phyloP scores from a whole-genome alignment of 2,888 invertebrate species.

The Cordilura impudica region DNA sequence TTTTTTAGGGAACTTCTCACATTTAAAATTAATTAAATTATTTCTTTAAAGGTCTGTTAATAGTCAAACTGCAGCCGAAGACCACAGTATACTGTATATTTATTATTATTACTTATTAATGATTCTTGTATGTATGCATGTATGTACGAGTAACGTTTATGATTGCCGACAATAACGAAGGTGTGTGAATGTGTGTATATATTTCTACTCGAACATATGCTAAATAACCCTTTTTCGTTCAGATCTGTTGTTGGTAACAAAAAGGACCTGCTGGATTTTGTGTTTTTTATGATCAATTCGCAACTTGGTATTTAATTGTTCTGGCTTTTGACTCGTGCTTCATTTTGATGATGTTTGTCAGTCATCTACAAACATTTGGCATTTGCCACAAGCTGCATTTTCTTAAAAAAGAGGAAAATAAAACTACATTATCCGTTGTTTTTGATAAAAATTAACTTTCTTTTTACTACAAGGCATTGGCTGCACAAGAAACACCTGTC shows the following conservation, averaged over 20 bases:
- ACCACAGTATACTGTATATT: no score
- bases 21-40: no score
- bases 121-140: slow-evolving; percentile 17
- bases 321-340: slow-evolving; percentile 59
- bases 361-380: slow-evolving; percentile 18
- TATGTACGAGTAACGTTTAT: slow-evolving; percentile 6
- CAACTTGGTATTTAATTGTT: slow-evolving; percentile 57
- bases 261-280: slow-evolving; percentile 54
- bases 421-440: background rate
- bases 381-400: slow-evolving; percentile 52
- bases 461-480: background rate
- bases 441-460: background rate
- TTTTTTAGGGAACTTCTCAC: no score
- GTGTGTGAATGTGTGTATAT: background rate
- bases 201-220: slow-evolving; percentile 17
- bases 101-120: slow-evolving; percentile 36
- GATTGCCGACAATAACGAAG: slow-evolving; percentile 18
- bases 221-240: slow-evolving; percentile 42
- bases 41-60: no score
- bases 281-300: slow-evolving; percentile 44
- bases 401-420: background rate
- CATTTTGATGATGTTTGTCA: slow-evolving; percentile 44
- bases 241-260: background rate
- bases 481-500: slow-evolving; percentile 5
- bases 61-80: no score